These are phyloP conservation scores for Epizoanthus scotinus DNA, from an alignment of 92 coral and sea anemone genomes.

Conservation along the genomic window DNA sequence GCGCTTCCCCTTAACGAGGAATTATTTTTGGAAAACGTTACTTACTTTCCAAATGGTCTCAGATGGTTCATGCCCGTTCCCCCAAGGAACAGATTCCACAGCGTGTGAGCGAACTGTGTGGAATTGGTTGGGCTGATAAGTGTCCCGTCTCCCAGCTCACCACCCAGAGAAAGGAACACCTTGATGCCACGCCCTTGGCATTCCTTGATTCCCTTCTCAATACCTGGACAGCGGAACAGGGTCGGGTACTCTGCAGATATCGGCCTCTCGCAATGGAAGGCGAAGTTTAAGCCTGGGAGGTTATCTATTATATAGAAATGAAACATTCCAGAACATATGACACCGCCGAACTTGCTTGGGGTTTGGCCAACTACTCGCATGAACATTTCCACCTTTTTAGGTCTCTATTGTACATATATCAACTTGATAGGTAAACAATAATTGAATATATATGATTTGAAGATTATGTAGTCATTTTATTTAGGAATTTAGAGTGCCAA, in stretches of 20 bases:
- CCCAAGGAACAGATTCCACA: conserved; percentile 72
- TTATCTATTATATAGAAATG: background rate
- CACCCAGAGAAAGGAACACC: conserved; percentile 84
- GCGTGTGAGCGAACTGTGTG: conserved; percentile 69
- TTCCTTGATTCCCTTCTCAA: conserved; percentile 75
- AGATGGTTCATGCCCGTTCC: conserved; percentile 30
- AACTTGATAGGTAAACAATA: too few relatives aligned
- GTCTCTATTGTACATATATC: too few relatives aligned
- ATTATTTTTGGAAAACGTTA: too few relatives aligned
- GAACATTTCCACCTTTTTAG: too few relatives aligned
- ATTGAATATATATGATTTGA: too few relatives aligned
- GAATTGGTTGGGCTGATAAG: conserved; percentile 63
- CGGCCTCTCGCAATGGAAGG: conserved; percentile 75
- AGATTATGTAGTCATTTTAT: too few relatives aligned
- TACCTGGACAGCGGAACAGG: conserved; percentile 77
- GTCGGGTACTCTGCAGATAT: conserved; percentile 68
- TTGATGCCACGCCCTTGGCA: conserved; percentile 77
- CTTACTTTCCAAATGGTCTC: too few relatives aligned
- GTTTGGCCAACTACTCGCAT: too few relatives aligned
- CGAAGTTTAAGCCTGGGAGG: conserved; percentile 82
- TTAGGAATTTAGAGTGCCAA: too few relatives aligned
- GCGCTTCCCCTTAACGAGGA: too few relatives aligned
- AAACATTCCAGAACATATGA: too few relatives aligned
- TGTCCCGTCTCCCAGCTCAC: conserved; percentile 84
- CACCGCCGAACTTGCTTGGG: too few relatives aligned